Evolutionary conservation across 2,888 invertebrate genomes (phyloP).

Genomic region (Ophioninae sp.): DNA sequence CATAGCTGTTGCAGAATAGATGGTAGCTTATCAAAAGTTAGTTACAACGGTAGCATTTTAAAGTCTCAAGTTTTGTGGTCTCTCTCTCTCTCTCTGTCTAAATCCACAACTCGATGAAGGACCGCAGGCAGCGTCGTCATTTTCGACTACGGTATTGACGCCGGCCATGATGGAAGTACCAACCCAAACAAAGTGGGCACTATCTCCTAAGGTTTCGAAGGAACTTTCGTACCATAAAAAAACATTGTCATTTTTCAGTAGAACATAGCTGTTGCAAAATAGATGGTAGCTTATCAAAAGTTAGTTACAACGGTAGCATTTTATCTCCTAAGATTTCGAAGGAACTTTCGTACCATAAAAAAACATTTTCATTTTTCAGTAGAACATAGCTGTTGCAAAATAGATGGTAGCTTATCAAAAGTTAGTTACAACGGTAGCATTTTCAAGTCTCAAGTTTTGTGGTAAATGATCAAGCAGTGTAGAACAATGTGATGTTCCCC

Average conservation of each 20-base stretch:
- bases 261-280: background rate
- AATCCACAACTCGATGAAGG: background rate
- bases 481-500: background rate
- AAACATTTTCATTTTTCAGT: background rate
- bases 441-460: background rate
- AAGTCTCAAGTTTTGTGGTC: too few relatives aligned
- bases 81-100: background rate
- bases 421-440: background rate
- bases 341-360: background rate
- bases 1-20: background rate
- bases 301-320: background rate
- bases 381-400: background rate
- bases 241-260: background rate
- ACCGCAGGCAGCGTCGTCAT: background rate
- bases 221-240: background rate
- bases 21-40: background rate
- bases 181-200: background rate
- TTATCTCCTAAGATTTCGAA: background rate
- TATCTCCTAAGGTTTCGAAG: background rate
- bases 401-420: background rate
- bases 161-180: constrained; percentile 4
- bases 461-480: background rate
- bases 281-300: background rate
- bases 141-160: background rate
- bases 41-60: background rate